phyloP scores from a whole-genome alignment of 2,797 vertebrate genomes.

The Schizopygopsis malacanthus region DNA sequence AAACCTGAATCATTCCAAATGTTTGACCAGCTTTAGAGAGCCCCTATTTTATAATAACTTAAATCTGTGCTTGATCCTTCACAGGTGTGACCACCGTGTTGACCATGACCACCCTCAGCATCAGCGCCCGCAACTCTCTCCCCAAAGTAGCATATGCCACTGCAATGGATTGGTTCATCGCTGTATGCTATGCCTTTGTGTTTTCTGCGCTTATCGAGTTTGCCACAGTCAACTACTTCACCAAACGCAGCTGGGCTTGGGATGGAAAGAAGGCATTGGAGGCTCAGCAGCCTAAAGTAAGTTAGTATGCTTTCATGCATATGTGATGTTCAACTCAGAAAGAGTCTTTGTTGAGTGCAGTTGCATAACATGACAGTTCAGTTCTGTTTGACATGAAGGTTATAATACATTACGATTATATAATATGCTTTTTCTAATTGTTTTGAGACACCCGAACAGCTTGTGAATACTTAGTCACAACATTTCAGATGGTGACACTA shows the following conservation, averaged over 20 bases:
- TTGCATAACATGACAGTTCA: constrained; percentile 18
- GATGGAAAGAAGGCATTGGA: constrained; percentile 96
- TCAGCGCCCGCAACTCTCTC: constrained; percentile 94
- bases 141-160: constrained; percentile 98
- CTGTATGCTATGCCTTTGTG: constrained; percentile 96
- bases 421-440: constrained; percentile 34
- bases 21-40: neutral
- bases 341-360: neutral
- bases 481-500: constrained; percentile 17
- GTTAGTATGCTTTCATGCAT: constrained; percentile 23
- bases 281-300: constrained; percentile 93
- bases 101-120: constrained; percentile 97
- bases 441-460: constrained; percentile 27
- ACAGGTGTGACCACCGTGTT: constrained; percentile 96
- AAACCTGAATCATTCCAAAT: neutral
- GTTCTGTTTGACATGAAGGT: constrained; percentile 13
- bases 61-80: neutral
- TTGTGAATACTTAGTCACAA: constrained; percentile 18
- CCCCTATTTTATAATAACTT: neutral
- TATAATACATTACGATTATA: constrained; percentile 22
- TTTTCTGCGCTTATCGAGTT: constrained; percentile 98
- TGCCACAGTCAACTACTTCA: constrained; percentile 98
- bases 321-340: constrained; percentile 2
- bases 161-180: constrained; percentile 99
- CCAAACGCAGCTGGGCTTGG: constrained; percentile 98